phyloP scores from a whole-genome alignment of 2,797 vertebrate genomes.

The Myripristis jacobus region DNA sequence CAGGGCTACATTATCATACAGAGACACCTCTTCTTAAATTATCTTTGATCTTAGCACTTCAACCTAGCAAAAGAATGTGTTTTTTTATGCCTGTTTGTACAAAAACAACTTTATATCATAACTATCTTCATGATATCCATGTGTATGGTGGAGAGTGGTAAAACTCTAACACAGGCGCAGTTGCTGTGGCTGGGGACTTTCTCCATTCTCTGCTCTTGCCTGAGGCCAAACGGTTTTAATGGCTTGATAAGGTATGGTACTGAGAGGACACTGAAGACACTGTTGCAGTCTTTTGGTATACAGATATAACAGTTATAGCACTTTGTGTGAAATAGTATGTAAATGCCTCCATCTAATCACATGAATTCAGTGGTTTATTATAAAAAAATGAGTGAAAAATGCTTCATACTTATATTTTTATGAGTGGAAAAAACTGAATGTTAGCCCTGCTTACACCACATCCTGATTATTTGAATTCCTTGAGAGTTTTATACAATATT shows the following conservation, averaged over 20 bases:
- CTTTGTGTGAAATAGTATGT: neutral
- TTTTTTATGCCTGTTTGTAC: neutral
- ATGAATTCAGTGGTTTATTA: neutral
- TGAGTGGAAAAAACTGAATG: too few species aligned
- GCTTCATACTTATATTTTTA: too few species aligned
- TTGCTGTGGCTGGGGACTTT: too few species aligned
- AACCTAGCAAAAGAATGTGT: slow-evolving; percentile 26
- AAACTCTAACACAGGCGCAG: too few species aligned
- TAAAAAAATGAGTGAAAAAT: too few species aligned
- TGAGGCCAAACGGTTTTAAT: slow-evolving; percentile 4
- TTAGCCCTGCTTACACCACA: too few species aligned
- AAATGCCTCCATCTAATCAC: neutral
- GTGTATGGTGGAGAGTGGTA: too few species aligned
- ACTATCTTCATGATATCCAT: too few species aligned
- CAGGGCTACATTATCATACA: slow-evolving; percentile 54
- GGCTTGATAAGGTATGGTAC: neutral
- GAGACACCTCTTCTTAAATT: slow-evolving; percentile 43
- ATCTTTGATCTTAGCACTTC: slow-evolving; percentile 60
- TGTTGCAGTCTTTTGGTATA: too few species aligned
- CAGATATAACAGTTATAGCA: too few species aligned
- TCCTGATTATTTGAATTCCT: too few species aligned
- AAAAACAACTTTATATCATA: neutral
- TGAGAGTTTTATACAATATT: too few species aligned
- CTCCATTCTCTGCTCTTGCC: neutral
- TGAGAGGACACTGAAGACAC: neutral